Conservation (phyloP, 2,113 vertebrate species). For the Aphelocoma coerulescens region DNA sequence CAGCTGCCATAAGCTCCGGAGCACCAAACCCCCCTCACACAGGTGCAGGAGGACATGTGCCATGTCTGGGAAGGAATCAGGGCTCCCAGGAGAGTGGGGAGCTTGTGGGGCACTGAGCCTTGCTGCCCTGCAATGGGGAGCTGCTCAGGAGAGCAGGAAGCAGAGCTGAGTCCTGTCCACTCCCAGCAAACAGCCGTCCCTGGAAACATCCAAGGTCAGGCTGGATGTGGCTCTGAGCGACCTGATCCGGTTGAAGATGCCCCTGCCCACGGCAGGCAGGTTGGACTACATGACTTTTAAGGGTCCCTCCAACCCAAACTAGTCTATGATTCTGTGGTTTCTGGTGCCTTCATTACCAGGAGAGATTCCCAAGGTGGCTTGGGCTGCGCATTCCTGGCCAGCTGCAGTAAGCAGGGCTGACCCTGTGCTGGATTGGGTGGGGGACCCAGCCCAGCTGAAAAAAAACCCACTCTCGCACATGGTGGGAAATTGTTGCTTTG, state of each 20-base stretch:
- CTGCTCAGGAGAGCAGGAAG: not conserved
- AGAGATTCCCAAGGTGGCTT: not conserved
- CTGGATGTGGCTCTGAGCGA: not conserved
- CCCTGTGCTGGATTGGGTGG: too few relatives aligned
- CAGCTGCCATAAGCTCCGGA: not conserved
- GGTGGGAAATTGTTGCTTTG: not conserved
- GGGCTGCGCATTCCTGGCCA: accelerated
- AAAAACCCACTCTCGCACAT: accelerated
- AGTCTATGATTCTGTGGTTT: not conserved
- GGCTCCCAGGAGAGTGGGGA: not conserved
- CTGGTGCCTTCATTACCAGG: not conserved
- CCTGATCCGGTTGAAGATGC: not conserved
- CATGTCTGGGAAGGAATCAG: accelerated
- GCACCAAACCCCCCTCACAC: not conserved
- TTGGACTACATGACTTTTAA: not conserved
- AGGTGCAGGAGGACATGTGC: not conserved
- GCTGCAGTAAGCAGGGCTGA: accelerated
- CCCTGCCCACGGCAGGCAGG: not conserved
- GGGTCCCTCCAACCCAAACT: not conserved
- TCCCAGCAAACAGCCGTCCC: not conserved
- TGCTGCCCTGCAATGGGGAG: not conserved
- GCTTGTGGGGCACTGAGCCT: not conserved
- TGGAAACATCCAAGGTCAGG: not conserved
- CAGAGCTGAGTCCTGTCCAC: not conserved
- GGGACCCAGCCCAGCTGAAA: too few relatives aligned